Evolutionary conservation across 2,113 vertebrate genomes (phyloP).

Genomic region (Mirza zaza): DNA sequence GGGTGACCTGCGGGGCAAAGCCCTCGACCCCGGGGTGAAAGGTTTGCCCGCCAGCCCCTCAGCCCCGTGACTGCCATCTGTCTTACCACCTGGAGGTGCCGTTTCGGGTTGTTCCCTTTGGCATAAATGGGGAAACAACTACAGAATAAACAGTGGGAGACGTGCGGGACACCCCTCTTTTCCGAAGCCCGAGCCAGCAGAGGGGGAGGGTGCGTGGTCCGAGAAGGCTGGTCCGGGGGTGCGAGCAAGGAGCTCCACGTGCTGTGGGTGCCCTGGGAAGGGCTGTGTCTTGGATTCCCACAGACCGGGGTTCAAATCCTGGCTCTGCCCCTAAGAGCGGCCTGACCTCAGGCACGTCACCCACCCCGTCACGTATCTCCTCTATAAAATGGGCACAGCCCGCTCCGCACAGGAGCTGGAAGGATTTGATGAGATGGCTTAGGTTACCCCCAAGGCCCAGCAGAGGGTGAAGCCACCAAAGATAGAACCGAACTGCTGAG

Average conservation of each 20-base stretch:
- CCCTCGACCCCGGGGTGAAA: conserved; percentile 62
- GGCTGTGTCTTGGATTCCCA: background rate
- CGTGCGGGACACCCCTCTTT: rapidly evolving
- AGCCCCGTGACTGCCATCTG: conserved; percentile 68
- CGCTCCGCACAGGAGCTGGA: background rate
- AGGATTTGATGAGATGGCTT: background rate
- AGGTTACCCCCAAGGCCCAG: background rate
- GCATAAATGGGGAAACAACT: background rate
- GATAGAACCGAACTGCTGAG: background rate
- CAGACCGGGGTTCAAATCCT: background rate
- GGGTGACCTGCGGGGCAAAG: background rate
- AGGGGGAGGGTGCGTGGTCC: too few species aligned
- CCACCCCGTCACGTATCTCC: background rate
- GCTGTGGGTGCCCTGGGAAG: rapidly evolving
- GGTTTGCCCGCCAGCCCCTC: background rate
- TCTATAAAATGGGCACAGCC: background rate
- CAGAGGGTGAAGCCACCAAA: background rate
- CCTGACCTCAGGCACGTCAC: background rate
- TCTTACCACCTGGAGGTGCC: conserved; percentile 53
- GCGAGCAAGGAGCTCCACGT: rapidly evolving
- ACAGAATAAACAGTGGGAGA: background rate
- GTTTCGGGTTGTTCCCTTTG: background rate
- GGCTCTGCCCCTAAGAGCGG: background rate
- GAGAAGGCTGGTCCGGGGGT: background rate
- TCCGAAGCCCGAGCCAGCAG: background rate